phyloP scores from a whole-genome alignment of 2,797 vertebrate species.

The Rhadinocentrus ornatus region DNA sequence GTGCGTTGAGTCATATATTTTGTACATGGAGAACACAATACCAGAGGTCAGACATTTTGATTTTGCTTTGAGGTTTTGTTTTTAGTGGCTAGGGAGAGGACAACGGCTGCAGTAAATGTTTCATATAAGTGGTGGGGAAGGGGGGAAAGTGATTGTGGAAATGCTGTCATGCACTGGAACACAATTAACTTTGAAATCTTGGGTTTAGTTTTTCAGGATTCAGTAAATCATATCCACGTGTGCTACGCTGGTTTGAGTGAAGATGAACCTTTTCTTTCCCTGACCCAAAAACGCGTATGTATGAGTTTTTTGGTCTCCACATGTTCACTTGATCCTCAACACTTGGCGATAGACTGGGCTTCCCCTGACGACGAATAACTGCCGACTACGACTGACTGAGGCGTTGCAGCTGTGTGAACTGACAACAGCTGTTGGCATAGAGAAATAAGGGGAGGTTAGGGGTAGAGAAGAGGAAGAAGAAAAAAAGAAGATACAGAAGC shows the following conservation, averaged over 20 bases:
- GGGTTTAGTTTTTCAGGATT: conserved; percentile 65
- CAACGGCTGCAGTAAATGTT: conserved; percentile 39
- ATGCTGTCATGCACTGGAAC: conserved; percentile 28
- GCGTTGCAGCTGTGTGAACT: conserved; percentile 64
- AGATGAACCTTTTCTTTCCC: conserved; percentile 22
- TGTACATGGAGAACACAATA: conserved; percentile 3
- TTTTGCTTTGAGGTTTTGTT: conserved; percentile 24
- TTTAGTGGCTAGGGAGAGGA: conserved; percentile 4
- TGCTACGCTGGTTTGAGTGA: conserved; percentile 21
- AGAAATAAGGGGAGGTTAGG: conserved; percentile 25
- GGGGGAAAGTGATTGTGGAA: conserved; percentile 35
- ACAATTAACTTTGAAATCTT: conserved; percentile 61
- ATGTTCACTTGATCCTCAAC: conserved; percentile 51
- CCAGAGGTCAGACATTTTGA: conserved; percentile 5
- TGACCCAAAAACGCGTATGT: conserved; percentile 11
- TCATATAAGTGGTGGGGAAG: neutral
- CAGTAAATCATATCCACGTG: conserved; percentile 62
- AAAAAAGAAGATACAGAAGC: neutral
- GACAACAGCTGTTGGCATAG: conserved; percentile 65
- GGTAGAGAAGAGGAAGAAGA: neutral
- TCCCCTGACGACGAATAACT: conserved; percentile 48
- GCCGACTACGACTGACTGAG: conserved; percentile 26
- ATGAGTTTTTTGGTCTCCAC: conserved; percentile 42
- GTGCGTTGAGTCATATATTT: conserved; percentile 1
- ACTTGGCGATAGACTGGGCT: conserved; percentile 44